A percentile compares a stretch with the other conserved stretches of the same genome.
These are phyloP conservation scores for Eudyptes chrysolophus DNA, from an alignment of 2,113 vertebrate species.

Conservation along the genomic window DNA sequence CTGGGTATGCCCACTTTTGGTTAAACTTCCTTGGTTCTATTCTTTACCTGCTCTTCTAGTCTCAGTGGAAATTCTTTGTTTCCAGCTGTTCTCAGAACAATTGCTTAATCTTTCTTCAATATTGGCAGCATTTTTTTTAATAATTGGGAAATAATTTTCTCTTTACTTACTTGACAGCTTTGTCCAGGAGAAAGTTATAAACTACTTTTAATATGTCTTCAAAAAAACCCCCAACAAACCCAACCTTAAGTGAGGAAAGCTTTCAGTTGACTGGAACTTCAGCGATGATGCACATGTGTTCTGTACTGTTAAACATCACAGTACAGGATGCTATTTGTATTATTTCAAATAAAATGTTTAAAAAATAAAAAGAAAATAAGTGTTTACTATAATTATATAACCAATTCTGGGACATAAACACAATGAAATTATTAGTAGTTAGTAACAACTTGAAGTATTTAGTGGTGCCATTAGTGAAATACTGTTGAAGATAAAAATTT, in stretches of 20 bases:
- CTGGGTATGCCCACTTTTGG: background rate
- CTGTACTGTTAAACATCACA: background rate
- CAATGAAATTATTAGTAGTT: background rate
- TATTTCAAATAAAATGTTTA: background rate
- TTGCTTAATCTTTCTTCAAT: background rate
- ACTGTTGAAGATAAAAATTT: background rate
- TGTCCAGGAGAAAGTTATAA: background rate
- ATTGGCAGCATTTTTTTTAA: background rate
- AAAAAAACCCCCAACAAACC: background rate
- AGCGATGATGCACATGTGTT: background rate
- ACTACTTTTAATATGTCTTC: background rate
- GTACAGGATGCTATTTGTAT: fast-evolving
- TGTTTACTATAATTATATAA: background rate
- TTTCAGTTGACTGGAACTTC: background rate
- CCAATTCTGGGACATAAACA: background rate
- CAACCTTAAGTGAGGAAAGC: background rate
- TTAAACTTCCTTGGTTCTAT: background rate
- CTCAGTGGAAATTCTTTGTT: background rate
- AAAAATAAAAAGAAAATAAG: background rate
- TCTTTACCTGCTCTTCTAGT: background rate
- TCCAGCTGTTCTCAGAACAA: background rate
- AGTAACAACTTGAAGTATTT: background rate
- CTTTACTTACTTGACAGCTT: background rate
- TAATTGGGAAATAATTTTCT: background rate
- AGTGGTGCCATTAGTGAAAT: background rate